Evolutionary conservation across 2,113 vertebrate species (phyloP), one percentile per base, ranked within the genome.

Genomic region (Mustela nigripes): DNA sequence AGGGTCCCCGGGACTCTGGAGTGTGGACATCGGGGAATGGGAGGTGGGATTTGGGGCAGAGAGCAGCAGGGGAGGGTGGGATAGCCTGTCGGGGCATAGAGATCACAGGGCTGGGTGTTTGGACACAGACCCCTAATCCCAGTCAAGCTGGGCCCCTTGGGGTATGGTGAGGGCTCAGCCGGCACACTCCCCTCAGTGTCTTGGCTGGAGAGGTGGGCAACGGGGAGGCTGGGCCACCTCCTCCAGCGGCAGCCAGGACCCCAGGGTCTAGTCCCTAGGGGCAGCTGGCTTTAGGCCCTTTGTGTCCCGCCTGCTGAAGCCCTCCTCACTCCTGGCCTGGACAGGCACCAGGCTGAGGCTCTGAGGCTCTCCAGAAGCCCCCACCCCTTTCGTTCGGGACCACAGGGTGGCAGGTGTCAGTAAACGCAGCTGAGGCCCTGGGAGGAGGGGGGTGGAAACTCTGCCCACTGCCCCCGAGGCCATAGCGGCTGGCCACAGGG

Each of bases 221-320:
- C 14, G 4, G 58, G 15, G 67, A 69, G 28, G 62, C 81, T 2
- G 14, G 74, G 12, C 7, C 45, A 14, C 26, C 50, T 19, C n/a
- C 73, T 26, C 11, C 0, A 26, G 21, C 33, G 1, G 22, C 28
- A 67, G 60, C 56, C 58, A 16, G n/a, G 91, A 42, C 28, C 56
- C 1, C 5, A 1, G 4, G 0, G 3, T 24, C 63, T 3, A 0
- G 42, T 22, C 1, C 22, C 28, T 1, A 9, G 11, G 62, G 2
- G 0, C 31, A 18, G 19, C 26, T 2, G 36, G 16, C 12, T 7
- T 42, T 1, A 31, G 50, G 79, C 18, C n/a, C 2, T n/a, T 14
- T 7, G 50, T 9, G 36, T 31, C 39, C 62, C 36, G 33, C 9
- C 53, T 0, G 0, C 45, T 24, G 8, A 11, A n/a, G 65, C 14